Base-by-base conservation (phyloP, 2,888 invertebrate genomes). In the Ormyrus labotus region DNA sequence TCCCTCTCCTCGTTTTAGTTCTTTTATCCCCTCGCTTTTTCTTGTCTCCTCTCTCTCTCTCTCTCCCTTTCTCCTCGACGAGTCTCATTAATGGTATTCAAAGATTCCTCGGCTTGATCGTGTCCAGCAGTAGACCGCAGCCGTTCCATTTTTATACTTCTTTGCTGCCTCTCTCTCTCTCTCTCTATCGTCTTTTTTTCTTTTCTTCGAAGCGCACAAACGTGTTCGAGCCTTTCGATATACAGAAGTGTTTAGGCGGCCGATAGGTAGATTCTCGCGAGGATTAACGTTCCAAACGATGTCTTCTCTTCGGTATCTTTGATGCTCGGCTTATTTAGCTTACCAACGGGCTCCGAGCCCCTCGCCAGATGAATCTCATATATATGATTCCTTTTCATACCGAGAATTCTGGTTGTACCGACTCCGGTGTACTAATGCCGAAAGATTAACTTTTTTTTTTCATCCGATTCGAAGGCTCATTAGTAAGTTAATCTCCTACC, bases 31-130 rank as follows among this genome's bases (percentile, higher is more conserved):
- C 10, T 34, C 34, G 34, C 11, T 58, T 47, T 53, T 19, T 19
- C 53, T 73, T 50, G 8, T n/a, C 45, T 53, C 58, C 48, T 83
- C 80, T 74, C 70, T 60, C 57, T 83, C 81, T 81, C 83, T 9
- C 34, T 82, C 80, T 83, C 75, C 79, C 84, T 79, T 82, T 81
- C 82, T 82, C 84, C 80, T 83, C 67, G 79, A 78, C 80, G 85
- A 83, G 85, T 85, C 87, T 89, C 90, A 89, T 90, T 90, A 90
- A 88, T 88, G 87, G 89, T 86, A 89, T 90, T 90, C 90, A 90
- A 84, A 86, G 86, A 88, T 87, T 87, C 87, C 85, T 82, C 71
- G 78, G 68, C 75, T 78, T 69, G 80, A 78, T 80, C 80, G 80
- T 81, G 78, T 82, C 75, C 78, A 78, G 72, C 75, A 69, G 73